A percentile compares a stretch with the other conserved stretches of the same genome.
These are phyloP conservation scores for Campoplex nolae DNA, from an alignment of 2,888 invertebrate species.

Conservation along the genomic window DNA sequence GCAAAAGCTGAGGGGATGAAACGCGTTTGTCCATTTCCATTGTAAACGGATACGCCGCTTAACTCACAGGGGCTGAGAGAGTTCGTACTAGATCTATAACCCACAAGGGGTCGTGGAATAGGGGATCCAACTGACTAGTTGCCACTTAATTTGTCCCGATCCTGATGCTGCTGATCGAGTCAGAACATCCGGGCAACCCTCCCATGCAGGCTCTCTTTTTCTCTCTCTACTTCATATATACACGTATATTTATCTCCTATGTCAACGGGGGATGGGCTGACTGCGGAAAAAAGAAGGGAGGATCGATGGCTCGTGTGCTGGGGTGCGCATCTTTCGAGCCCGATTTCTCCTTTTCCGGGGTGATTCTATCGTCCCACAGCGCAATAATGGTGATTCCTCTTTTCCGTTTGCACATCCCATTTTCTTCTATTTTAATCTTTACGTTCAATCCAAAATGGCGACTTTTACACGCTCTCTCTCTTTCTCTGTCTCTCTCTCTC, in stretches of 20 bases:
- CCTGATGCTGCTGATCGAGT: constrained; percentile 65
- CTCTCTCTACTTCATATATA: background rate
- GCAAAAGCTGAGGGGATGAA: constrained; percentile 67
- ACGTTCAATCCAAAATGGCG: too few species aligned
- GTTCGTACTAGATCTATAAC: constrained; percentile 50
- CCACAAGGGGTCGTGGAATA: constrained; percentile 63
- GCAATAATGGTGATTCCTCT: constrained; percentile 41
- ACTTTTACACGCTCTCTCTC: too few species aligned
- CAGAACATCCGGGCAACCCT: constrained; percentile 22
- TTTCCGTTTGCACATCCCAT: background rate
- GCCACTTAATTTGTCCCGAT: constrained; percentile 82
- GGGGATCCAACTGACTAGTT: constrained; percentile 80
- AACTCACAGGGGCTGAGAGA: constrained; percentile 72
- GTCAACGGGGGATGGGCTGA: constrained; percentile 50
- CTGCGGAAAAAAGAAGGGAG: constrained; percentile 19
- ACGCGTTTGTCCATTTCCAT: constrained; percentile 77
- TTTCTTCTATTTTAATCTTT: background rate
- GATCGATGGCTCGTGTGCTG: constrained; percentile 16
- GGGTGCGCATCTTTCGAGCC: constrained; percentile 29
- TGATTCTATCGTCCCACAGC: constrained; percentile 21
- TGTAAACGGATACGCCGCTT: constrained; percentile 81
- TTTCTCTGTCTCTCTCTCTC: too few species aligned
- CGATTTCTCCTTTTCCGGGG: constrained; percentile 47
- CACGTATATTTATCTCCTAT: constrained; percentile 18
- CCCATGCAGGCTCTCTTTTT: background rate